These are phyloP conservation scores for Anthopleura sola DNA, from an alignment of 64 coral and sea anemone species.

Conservation along the genomic window DNA sequence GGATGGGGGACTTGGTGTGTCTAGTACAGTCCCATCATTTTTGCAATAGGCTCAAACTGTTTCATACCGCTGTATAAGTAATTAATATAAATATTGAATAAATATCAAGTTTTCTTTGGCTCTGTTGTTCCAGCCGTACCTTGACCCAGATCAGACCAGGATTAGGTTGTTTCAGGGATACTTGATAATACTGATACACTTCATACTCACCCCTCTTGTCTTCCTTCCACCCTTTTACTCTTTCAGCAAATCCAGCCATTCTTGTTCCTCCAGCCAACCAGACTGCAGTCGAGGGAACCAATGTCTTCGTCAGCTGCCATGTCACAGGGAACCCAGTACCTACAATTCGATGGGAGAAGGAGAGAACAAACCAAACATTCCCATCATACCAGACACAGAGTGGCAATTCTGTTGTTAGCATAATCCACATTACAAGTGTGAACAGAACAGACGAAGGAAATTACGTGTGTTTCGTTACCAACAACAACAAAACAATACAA, in stretches of 20 bases:
- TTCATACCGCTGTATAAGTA: too few relatives aligned
- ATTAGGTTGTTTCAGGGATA: too few relatives aligned
- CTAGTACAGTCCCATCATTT: too few relatives aligned
- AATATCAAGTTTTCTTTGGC: too few relatives aligned
- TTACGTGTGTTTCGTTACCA: neutral
- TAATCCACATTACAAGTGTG: neutral
- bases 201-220: too few relatives aligned
- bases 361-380: neutral
- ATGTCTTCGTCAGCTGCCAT: neutral
- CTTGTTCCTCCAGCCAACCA: neutral
- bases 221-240: neutral
- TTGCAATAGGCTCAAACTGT: too few relatives aligned
- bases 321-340: neutral
- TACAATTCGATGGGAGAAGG: neutral
- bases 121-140: too few relatives aligned
- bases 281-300: neutral
- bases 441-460: neutral
- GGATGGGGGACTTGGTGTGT: too few relatives aligned
- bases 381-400: neutral
- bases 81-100: neutral
- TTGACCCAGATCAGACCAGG: too few relatives aligned
- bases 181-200: too few relatives aligned
- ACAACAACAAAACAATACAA: neutral
- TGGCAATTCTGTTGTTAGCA: neutral
- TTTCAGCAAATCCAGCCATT: neutral